phyloP scores from a whole-genome alignment of 2,113 vertebrate genomes.

The Neomonachus schauinslandi region DNA sequence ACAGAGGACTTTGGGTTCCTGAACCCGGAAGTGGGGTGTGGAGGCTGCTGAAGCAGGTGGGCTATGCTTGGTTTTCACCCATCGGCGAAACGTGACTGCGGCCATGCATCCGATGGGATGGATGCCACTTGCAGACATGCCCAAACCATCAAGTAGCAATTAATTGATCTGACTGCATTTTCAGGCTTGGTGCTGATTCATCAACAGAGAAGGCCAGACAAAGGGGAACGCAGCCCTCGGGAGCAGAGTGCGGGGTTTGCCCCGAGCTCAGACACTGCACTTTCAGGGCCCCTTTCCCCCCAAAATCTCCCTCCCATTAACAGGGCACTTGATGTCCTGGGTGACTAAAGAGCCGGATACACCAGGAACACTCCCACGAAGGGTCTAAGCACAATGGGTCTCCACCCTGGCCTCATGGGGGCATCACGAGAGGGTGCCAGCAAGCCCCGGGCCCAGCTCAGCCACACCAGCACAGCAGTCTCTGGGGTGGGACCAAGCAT shows the following conservation, averaged over 20 bases:
- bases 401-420: too few relatives aligned
- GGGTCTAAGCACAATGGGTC: too few relatives aligned
- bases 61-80: fast-evolving
- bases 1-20: fast-evolving
- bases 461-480: neutral
- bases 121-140: fast-evolving
- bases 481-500: too few relatives aligned
- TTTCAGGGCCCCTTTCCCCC: too few relatives aligned
- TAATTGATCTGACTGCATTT: neutral
- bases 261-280: fast-evolving
- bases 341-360: neutral
- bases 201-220: neutral
- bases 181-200: neutral
- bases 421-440: fast-evolving
- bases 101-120: fast-evolving
- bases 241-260: neutral
- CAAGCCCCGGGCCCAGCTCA: fast-evolving
- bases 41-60: fast-evolving
- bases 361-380: neutral
- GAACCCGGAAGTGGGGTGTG: fast-evolving
- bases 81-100: fast-evolving
- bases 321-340: neutral
- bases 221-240: neutral
- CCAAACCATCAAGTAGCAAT: fast-evolving
- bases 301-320: neutral